These are phyloP conservation scores for Pangasius larnaudii DNA, from an alignment of 2,797 vertebrate species.

Conservation along the genomic window DNA sequence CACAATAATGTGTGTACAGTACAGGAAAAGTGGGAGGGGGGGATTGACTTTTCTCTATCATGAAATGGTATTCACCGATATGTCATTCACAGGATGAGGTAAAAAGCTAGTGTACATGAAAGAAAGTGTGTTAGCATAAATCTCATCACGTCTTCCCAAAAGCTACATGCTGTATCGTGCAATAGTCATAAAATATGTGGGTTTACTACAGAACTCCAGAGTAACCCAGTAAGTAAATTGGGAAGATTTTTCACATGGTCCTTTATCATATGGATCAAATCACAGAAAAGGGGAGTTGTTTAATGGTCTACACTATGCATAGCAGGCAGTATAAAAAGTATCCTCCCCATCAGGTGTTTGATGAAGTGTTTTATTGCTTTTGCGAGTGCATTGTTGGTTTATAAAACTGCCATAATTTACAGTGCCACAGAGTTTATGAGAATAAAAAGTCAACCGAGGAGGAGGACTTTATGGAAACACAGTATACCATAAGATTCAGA, in stretches of 20 bases:
- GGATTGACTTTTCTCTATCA: slow-evolving; percentile 24
- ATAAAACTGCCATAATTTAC: slow-evolving; percentile 39
- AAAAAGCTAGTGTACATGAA: slow-evolving; percentile 18
- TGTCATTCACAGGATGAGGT: slow-evolving; percentile 12
- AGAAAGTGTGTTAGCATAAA: slow-evolving; percentile 6
- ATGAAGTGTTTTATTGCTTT: slow-evolving; percentile 31
- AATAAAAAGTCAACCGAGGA: slow-evolving; percentile 34
- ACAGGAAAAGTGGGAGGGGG: not conserved
- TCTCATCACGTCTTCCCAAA: slow-evolving; percentile 18
- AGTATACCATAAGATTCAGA: slow-evolving; percentile 24
- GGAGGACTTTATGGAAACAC: slow-evolving; percentile 7
- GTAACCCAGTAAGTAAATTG: not conserved
- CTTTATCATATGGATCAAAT: slow-evolving; percentile 16
- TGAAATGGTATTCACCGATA: slow-evolving; percentile 16
- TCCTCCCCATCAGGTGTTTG: slow-evolving; percentile 38
- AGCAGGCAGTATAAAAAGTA: slow-evolving; percentile 30
- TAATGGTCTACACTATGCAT: slow-evolving; percentile 40
- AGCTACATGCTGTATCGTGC: not conserved
- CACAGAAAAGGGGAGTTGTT: slow-evolving; percentile 17
- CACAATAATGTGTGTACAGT: not conserved
- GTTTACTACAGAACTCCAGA: slow-evolving; percentile 2
- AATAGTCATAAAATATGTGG: slow-evolving; percentile 17
- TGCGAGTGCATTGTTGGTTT: slow-evolving; percentile 39
- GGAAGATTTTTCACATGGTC: not conserved
- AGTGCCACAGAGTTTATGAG: slow-evolving; percentile 10